Base-by-base conservation (phyloP, 2,113 vertebrate genomes). In the Oophaga pumilio region DNA sequence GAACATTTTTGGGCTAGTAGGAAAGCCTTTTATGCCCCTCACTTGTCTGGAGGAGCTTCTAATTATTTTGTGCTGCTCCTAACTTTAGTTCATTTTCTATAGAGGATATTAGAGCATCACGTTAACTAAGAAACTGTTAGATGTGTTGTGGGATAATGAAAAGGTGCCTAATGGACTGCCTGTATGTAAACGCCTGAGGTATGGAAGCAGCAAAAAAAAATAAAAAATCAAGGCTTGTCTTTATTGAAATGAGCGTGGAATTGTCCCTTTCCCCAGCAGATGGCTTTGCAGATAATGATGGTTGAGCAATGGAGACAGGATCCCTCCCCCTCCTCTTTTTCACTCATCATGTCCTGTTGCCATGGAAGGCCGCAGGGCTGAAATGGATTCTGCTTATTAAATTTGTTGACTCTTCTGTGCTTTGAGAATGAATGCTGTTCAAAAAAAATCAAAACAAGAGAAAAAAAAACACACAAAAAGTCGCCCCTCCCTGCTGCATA, bases 271-370 rank as follows among this genome's bases (percentile, higher is more conserved):
- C 94, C 93, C 89, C 93, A 96, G 95, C 97, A 99, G 97, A 98
- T 97, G 97, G 96, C 95, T 95, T 93, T 91, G 91, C 94, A 97
- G 96, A 98, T 98, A 97, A 97, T 97, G 95, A 96, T 92, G 94
- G 95, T 94, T 93, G 93, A 95, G 95, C 94, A 93, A 95, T 89
- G 90, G 93, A 94, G 93, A 94, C 94, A 94, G 91, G 89, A 91
- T 94, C 94, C 92, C 91, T 93, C 90, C 92, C 92, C 92, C 90
- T 68, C 91, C 90, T 90, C 92, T 87, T 87, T 89, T 89, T 90
- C 91, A 92, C 91, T 90, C 90, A 91, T 89, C 89, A 89, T 90
- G 88, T 85, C 76, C 90, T 90, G 94, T 96, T 95, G 94, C 95
- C 94, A 95, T 95, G 95, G 94, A 91, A 94, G 94, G 91, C 92